These are phyloP conservation scores for Apeira syringaria DNA, from an alignment of 2,888 invertebrate species.

Conservation along the genomic window DNA sequence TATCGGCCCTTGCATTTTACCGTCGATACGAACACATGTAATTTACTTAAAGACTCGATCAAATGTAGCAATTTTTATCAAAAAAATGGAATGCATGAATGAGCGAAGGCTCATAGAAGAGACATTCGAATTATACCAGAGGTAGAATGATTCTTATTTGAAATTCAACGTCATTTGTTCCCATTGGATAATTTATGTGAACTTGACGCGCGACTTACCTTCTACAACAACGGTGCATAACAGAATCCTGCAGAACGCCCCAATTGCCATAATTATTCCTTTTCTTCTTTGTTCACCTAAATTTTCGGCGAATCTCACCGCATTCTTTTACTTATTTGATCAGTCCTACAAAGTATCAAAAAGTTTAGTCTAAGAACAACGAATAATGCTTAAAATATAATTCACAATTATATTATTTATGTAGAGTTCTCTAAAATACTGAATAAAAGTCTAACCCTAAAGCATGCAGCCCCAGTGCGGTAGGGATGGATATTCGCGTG, in stretches of 20 bases:
- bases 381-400: no score
- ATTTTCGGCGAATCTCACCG: slow-evolving; percentile 16
- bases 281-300: slow-evolving; percentile 1
- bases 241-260: slow-evolving; percentile 12
- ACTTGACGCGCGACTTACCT: no score
- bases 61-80: no score
- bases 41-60: no score
- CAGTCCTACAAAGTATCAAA: background rate
- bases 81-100: no score
- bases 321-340: slow-evolving; percentile 9
- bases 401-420: background rate
- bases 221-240: slow-evolving; percentile 14
- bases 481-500: slow-evolving; percentile 20
- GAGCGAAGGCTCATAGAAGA: no score
- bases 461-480: background rate
- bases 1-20: no score
- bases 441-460: slow-evolving; percentile 5
- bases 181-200: no score
- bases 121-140: no score
- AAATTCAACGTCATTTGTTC: no score
- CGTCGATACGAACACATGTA: no score
- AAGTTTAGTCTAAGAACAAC: background rate
- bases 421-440: background rate
- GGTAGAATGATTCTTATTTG: no score
- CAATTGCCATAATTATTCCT: slow-evolving; percentile 2